Percentiles rank a stretch among this genome's conserved stretches.
Conservation (phyloP, 2,113 vertebrate species). For the Archocentrus centrarchus region DNA sequence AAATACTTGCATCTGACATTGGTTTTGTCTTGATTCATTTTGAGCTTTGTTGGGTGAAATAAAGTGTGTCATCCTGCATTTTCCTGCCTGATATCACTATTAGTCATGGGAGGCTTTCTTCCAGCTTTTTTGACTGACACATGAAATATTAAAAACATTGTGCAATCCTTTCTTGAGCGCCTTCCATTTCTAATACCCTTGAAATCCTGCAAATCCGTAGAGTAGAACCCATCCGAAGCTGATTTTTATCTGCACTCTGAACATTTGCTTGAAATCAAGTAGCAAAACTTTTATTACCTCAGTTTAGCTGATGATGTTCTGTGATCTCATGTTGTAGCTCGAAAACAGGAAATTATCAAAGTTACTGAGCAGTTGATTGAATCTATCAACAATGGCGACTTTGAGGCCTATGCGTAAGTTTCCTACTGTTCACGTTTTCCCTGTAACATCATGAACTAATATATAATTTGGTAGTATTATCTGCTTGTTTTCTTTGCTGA, state of each 20-base stretch:
- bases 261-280: constrained; percentile 48
- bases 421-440: not conserved
- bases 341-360: constrained; percentile 85
- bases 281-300: not conserved
- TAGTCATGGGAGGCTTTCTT: constrained; percentile 76
- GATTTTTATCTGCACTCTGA: constrained; percentile 40
- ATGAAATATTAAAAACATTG: not conserved
- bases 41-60: constrained; percentile 64
- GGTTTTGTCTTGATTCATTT: constrained; percentile 62
- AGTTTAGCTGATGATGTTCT: constrained; percentile 19
- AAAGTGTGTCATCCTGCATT: constrained; percentile 62
- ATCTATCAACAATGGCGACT: constrained; percentile 85
- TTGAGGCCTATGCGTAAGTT: constrained; percentile 82
- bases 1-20: constrained; percentile 68
- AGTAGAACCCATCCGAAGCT: constrained; percentile 62
- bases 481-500: not conserved
- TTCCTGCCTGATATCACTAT: constrained; percentile 65
- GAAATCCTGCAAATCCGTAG: constrained; percentile 52
- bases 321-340: constrained; percentile 76
- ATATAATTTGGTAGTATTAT: not conserved
- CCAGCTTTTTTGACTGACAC: not conserved
- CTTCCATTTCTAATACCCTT: constrained; percentile 75
- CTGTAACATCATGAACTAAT: not conserved
- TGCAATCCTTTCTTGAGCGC: constrained; percentile 35
- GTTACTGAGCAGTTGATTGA: constrained; percentile 84